Evolutionary conservation across 2,888 invertebrate species (phyloP).

Genomic region (Furcula furcula): DNA sequence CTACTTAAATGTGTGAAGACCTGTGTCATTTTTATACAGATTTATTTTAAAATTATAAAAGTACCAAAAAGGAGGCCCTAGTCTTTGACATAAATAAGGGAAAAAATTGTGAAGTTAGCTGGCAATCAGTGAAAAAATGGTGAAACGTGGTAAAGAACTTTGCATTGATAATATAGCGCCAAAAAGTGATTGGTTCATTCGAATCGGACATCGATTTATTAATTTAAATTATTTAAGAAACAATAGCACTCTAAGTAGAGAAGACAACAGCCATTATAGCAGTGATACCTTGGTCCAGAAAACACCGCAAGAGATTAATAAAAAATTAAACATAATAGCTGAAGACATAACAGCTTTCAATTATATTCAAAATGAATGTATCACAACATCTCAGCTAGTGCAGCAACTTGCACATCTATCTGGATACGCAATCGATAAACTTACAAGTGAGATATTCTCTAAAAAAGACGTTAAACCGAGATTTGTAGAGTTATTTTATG

Average conservation of each 20-base stretch:
- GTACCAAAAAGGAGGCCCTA: too few species aligned
- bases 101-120: neutral
- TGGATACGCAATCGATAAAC: constrained; percentile 5
- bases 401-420: constrained; percentile 10
- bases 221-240: constrained; percentile 11
- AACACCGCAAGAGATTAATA: too few species aligned
- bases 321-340: too few species aligned
- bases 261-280: too few species aligned
- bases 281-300: too few species aligned
- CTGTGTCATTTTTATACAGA: too few species aligned
- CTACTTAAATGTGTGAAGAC: too few species aligned
- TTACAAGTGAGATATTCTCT: constrained; percentile 9
- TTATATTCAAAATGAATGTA: constrained; percentile 7
- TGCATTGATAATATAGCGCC: constrained; percentile 11
- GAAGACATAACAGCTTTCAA: too few species aligned
- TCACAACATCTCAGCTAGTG: constrained; percentile 1
- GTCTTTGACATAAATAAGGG: too few species aligned
- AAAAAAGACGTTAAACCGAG: constrained; percentile 3
- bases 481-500: constrained; percentile 10
- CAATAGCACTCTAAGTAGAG: too few species aligned
- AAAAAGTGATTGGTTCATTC: constrained; percentile 8
- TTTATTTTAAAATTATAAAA: too few species aligned
- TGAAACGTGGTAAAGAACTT: constrained; percentile 3
- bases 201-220: constrained; percentile 8
- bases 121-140: neutral